Percentiles rank a stretch among this genome's conserved stretches.
Evolutionary conservation across 1,140 invertebrate species (phyloP).

Genomic region (Trichogramma pretiosum): DNA sequence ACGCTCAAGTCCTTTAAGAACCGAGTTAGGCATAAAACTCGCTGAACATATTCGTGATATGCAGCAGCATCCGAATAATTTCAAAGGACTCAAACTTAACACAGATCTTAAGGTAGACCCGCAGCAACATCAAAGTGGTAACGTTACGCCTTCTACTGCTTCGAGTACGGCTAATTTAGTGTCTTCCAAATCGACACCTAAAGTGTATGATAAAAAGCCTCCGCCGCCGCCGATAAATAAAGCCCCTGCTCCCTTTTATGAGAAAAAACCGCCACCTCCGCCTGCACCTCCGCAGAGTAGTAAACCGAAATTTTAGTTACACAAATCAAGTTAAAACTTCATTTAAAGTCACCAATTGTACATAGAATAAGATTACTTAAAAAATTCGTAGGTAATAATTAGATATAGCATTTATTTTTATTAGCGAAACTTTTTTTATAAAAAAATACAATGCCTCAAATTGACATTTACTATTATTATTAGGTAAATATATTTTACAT

Average conservation of each 20-base stretch:
- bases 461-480: too few relatives aligned
- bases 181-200: too few relatives aligned
- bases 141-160: slow-evolving; percentile 25
- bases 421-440: too few relatives aligned
- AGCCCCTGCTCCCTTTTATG: slow-evolving; percentile 27
- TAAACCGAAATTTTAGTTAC: slow-evolving; percentile 29
- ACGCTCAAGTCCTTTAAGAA: slow-evolving; percentile 19
- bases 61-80: slow-evolving; percentile 32
- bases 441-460: too few relatives aligned
- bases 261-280: slow-evolving; percentile 42
- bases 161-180: too few relatives aligned
- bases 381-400: too few relatives aligned
- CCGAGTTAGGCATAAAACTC: slow-evolving; percentile 26
- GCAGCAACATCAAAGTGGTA: slow-evolving; percentile 26
- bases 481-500: not conserved
- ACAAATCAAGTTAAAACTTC: too few relatives aligned
- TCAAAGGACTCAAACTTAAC: slow-evolving; percentile 41
- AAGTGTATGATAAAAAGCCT: slow-evolving; percentile 40
- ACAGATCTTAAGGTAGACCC: slow-evolving; percentile 29
- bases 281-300: slow-evolving; percentile 31
- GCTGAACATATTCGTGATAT: slow-evolving; percentile 30
- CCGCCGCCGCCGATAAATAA: slow-evolving; percentile 29
- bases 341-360: too few relatives aligned
- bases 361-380: too few relatives aligned
- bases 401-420: too few relatives aligned